Base-by-base conservation (phyloP, 2,113 vertebrate genomes). In the Motacilla tschutschensis region DNA sequence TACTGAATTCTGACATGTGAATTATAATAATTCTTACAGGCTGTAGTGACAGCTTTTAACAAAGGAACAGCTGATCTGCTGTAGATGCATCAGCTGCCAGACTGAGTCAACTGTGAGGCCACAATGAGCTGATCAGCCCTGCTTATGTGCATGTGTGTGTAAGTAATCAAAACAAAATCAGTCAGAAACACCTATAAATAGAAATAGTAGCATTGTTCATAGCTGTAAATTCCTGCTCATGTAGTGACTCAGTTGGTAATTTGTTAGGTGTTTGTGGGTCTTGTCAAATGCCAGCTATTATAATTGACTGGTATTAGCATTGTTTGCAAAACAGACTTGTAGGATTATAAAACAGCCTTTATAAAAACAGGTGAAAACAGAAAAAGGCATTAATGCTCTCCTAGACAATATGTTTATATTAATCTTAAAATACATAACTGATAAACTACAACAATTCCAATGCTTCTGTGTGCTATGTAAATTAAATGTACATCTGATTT, bases 91-190 rank as follows among this genome's bases (percentile, higher is more conserved):
- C 64, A 70, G 53, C 63, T 91, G 83, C 67, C 79, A 84, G 53
- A 64, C 48, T 82, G 75, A 87, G 84, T 64, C 84, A 87, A 72
- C 44, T 66, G 64, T 44, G 59, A 81, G 87, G 78, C 55, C 24
- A 25, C 35, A 36, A 18, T 16, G 44, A 87, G 67, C 53, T 88
- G 81, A 82, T 73, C 55, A 81, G 38, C 80, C 63, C 44, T 0
- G 0, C 31, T 76, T 63, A 50, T 76, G 51, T 72, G 59, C 73
- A 50, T 50, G 51, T 51, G 17, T 70, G 48, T 83, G 24, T 76
- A 79, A 93, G 63, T 58, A 91, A 88, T 48, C 60, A 76, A 90
- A 92, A 88, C 64, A 88, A 79, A 88, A 92, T 1, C 88, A 84
- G 78, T 73, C 69, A 92, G 93, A 86, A 91, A 82, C 53, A 47